phyloP scores from a whole-genome alignment of 2,888 invertebrate genomes.

The Drosophila peninsularis region DNA sequence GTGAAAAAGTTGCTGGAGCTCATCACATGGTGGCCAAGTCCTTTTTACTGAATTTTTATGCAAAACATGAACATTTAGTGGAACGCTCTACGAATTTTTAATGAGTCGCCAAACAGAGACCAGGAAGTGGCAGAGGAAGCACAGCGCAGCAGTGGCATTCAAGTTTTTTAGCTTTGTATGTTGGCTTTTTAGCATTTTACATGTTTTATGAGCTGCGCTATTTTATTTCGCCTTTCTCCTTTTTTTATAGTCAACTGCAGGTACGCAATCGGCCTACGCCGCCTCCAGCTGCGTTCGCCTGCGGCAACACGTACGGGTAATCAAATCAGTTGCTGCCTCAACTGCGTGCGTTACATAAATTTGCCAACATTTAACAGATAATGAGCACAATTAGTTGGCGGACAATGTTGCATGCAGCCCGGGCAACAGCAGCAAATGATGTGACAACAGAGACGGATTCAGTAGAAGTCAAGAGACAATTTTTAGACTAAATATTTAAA shows the following conservation, averaged over 20 bases:
- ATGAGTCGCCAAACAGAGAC: conserved; percentile 63
- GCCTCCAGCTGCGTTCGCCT: not conserved
- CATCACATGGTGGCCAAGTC: conserved; percentile 51
- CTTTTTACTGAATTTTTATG: conserved; percentile 76
- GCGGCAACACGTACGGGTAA: conserved; percentile 65
- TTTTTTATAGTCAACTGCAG: conserved; percentile 38
- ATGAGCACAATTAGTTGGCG: conserved; percentile 74
- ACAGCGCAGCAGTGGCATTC: conserved; percentile 12
- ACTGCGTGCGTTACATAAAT: conserved; percentile 74
- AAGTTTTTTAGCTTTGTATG: conserved; percentile 36
- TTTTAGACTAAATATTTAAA: not conserved
- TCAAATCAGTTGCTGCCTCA: conserved; percentile 71
- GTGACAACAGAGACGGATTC: conserved; percentile 35
- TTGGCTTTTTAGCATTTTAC: conserved; percentile 69
- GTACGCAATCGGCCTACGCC: conserved; percentile 26
- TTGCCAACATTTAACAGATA: conserved; percentile 77
- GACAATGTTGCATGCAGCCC: conserved; percentile 29
- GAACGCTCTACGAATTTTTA: conserved; percentile 82
- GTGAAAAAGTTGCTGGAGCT: conserved; percentile 34
- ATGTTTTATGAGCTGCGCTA: conserved; percentile 69
- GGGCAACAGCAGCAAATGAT: conserved; percentile 26
- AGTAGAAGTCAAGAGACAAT: not conserved
- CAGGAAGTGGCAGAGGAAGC: not conserved
- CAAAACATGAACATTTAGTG: conserved; percentile 83
- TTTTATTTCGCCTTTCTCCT: not conserved